A percentile compares a stretch with the other conserved stretches of the same genome.
Conservation (phyloP, 2,113 vertebrate species). For the Phaethon lepturus region DNA sequence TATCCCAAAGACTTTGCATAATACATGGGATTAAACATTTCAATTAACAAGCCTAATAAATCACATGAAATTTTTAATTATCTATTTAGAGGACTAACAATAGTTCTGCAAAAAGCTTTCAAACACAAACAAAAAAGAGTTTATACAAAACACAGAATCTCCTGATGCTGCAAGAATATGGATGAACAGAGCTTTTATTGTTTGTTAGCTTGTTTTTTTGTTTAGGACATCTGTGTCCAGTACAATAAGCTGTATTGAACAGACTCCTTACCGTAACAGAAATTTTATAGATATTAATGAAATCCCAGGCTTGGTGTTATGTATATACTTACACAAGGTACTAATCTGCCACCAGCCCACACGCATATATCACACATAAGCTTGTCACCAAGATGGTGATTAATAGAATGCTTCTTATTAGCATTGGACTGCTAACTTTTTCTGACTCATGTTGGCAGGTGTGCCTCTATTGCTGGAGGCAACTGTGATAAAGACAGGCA, state of each 20-base stretch:
- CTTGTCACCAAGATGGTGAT: conserved; percentile 1
- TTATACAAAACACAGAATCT: not conserved
- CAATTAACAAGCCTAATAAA: not conserved
- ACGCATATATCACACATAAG: not conserved
- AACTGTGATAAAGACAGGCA: not conserved
- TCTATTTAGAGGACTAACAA: not conserved
- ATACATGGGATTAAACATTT: not conserved
- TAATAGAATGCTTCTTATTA: conserved; percentile 25
- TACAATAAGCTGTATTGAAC: not conserved
- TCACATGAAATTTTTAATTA: not conserved
- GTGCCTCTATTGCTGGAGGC: not conserved
- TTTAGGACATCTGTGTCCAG: conserved; percentile 28
- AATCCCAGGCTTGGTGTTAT: not conserved
- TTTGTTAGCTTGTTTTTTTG: not conserved
- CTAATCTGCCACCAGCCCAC: not conserved
- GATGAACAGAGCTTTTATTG: not conserved
- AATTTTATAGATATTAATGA: conserved; percentile 4
- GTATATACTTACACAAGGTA: not conserved
- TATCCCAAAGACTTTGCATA: not conserved
- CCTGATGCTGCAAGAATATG: not conserved
- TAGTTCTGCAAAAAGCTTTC: conserved; percentile 2
- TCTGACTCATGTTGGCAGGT: conserved; percentile 44
- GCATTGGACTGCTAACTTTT: not conserved
- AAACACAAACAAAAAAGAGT: not conserved
- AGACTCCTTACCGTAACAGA: not conserved